phyloP scores from a whole-genome alignment of 2,113 vertebrate species.

The Nanorana parkeri region DNA sequence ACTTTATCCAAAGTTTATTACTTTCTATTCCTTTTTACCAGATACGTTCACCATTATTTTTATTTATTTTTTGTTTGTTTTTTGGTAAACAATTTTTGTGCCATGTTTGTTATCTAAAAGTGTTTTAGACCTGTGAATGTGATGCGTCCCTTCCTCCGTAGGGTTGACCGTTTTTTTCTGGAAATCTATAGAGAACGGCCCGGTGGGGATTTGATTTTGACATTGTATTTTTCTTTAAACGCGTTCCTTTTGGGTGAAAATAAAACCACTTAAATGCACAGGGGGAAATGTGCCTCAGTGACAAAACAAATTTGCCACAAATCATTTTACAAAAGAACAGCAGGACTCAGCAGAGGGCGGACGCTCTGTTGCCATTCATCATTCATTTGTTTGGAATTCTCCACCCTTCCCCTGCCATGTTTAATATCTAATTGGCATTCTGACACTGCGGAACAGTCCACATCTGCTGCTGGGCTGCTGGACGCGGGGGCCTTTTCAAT shows the following conservation, averaged over 20 bases:
- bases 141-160: background rate
- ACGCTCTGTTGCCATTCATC: constrained; percentile 87
- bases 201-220: constrained; percentile 44
- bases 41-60: no score
- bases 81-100: no score
- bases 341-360: constrained; percentile 81
- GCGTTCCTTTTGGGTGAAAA: constrained; percentile 67
- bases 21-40: no score
- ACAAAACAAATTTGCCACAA: constrained; percentile 99
- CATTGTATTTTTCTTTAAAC: constrained; percentile 32
- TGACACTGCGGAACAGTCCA: constrained; percentile 89
- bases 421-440: constrained; percentile 87
- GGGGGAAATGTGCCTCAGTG: constrained; percentile 85
- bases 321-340: constrained; percentile 98
- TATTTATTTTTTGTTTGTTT: no score
- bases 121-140: no score
- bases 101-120: no score
- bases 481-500: constrained; percentile 78
- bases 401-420: constrained; percentile 82
- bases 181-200: constrained; percentile 3
- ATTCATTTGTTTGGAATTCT: constrained; percentile 77
- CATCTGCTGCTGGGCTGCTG: constrained; percentile 89
- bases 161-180: background rate
- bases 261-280: constrained; percentile 74
- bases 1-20: no score